A percentile compares a stretch with the other conserved stretches of the same genome.
These are phyloP conservation scores for Brachionus koreanus DNA, from an alignment of 1,140 invertebrate genomes.

Conservation along the genomic window DNA sequence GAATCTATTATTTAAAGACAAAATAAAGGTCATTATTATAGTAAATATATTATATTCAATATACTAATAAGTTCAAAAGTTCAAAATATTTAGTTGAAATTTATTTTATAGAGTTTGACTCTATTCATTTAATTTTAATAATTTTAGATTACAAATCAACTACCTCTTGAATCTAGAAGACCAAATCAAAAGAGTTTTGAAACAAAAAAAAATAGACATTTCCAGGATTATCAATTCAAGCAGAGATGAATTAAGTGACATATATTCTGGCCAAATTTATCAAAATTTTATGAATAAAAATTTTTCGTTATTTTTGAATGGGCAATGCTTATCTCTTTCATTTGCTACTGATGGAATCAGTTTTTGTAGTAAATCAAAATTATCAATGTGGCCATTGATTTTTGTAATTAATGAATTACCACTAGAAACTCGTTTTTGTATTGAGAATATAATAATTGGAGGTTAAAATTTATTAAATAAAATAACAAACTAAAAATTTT, in stretches of 20 bases:
- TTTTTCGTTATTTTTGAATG: neutral
- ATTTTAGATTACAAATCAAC: neutral
- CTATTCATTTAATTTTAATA: neutral
- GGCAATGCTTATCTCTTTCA: neutral
- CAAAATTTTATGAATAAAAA: neutral
- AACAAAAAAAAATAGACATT: neutral
- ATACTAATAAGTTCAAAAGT: too few species aligned
- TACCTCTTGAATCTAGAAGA: neutral
- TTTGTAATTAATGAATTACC: neutral
- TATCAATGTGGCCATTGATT: neutral
- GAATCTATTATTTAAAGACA: too few species aligned
- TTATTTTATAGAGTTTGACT: too few species aligned
- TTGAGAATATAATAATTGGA: neutral
- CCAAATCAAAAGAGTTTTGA: neutral
- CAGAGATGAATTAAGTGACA: neutral
- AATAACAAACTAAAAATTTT: neutral
- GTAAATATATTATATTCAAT: too few species aligned
- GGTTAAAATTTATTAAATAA: neutral
- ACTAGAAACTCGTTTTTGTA: neutral
- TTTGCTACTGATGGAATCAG: neutral
- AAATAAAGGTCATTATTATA: too few species aligned
- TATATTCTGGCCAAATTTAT: neutral
- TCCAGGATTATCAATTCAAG: neutral
- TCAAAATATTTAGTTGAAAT: too few species aligned
- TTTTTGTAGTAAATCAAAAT: neutral